Conservation (phyloP, 1,140 invertebrate genomes). For the Globodera rostochiensis region DNA sequence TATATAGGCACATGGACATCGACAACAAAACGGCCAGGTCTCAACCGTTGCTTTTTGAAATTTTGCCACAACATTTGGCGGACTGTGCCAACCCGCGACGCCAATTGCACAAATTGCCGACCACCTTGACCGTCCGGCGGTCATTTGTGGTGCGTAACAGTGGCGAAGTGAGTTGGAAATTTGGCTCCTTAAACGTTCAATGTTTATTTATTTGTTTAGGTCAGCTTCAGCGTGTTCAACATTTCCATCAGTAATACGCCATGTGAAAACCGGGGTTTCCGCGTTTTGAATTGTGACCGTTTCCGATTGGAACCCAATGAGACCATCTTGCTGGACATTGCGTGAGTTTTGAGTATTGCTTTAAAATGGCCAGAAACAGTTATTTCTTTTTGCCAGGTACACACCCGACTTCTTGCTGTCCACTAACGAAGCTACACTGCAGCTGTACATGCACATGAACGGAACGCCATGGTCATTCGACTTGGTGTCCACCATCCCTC, state of each 20-base stretch:
- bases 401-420: conserved; percentile 88
- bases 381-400: conserved; percentile 70
- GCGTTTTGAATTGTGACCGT: conserved; percentile 79
- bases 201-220: conserved; percentile 62
- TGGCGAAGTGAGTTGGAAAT: conserved; percentile 69
- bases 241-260: conserved; percentile 77
- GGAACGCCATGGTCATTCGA: conserved; percentile 75
- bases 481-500: conserved; percentile 79
- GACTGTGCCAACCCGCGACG: conserved; percentile 74
- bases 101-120: conserved; percentile 69
- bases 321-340: conserved; percentile 83
- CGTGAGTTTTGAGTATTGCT: conserved; percentile 65
- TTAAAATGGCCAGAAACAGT: background rate
- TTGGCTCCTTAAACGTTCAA: background rate
- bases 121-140: conserved; percentile 79
- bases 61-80: conserved; percentile 80
- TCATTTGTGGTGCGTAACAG: conserved; percentile 85
- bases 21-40: conserved; percentile 84
- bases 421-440: conserved; percentile 73
- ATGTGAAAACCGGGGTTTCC: conserved; percentile 86
- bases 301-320: conserved; percentile 81
- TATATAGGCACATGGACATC: conserved; percentile 76
- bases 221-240: conserved; percentile 74
- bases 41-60: conserved; percentile 79
- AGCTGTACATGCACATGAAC: conserved; percentile 69